Evolutionary conservation across 2,888 invertebrate genomes (phyloP), one percentile per base, ranked within the genome.

Genomic region (Meteorus colon): DNA sequence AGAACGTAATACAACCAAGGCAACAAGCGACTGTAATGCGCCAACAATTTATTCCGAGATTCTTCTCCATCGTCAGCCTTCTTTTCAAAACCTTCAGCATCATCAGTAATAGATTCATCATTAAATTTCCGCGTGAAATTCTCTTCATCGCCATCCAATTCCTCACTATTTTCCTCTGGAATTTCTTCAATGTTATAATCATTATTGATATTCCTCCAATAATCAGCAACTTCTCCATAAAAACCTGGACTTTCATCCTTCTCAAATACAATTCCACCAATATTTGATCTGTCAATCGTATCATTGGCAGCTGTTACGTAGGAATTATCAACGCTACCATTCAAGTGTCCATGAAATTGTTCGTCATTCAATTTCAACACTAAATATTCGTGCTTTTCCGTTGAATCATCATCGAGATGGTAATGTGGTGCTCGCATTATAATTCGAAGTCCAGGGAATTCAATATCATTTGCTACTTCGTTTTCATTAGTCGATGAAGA

Each of bases 381-480:
- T 14, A 88, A 62, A 68, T 87, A 86, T 34, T 87, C 86, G 66
- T 88, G 83, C 45, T 83, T 84, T 63, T 81, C 82, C 5, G 80
- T 77, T 4, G 80, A 72, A 60, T 81, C 82, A 12, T 73, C 76
- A 68, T 83, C 80, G n/a, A 76, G 75, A 72, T 88, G 87, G 31
- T 83, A 77, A 74, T 89, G 89, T 1, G 88, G 88, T 1, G 87
- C 85, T 31, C 83, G 84, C 84, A 89, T 84, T 76, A 89, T 85
- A 74, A 89, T 84, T n/a, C 84, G 82, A 4, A 70, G 19, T 10
- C n/a, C 51, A 6, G 67, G 27, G 4, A 68, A 16, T 24, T 41
- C n/a, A 12, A 68, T 41, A 31, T 51, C 14, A 24, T 45, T 41
- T 37, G 66, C 41, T 24, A 29, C 51, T 16, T 71, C 45, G 12